Evolutionary conservation across 92 coral and sea anemone species (phyloP), one percentile per base, ranked within the genome.

Genomic region (Scolanthus callimorphus): DNA sequence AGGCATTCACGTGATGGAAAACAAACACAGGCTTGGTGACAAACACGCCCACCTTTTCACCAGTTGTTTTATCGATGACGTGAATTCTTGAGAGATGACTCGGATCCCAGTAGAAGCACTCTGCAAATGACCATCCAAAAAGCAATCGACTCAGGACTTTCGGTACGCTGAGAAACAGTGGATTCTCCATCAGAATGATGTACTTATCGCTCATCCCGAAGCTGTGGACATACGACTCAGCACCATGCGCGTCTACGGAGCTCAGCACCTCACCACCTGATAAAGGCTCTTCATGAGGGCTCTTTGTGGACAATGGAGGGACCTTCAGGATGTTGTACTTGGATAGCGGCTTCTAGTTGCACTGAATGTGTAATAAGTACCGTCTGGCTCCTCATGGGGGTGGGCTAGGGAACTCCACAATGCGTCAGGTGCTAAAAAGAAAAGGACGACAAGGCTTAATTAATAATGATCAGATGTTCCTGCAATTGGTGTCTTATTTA

Each of bases 1-100:
- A 80, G 1, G 86, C 91, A 59, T 84, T 84, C 25, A 79, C 50
- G 56, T 67, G 83, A 59, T 84, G 91, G 29, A 84, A 84, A 34
- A 71, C 58, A 20, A 84, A 70, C 39, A 84, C 73, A 0, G 86
- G 82, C 25, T 68, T 74, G 20, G 79, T 63, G 27, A 62, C 68
- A 65, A 78, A 73, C 58, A 56, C 50, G 20, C 73, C 71, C 25
- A 84, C 49, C 0, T 23, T 52, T 10, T 58, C 52, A 23, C 91
- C 86, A 25, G 53, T 69, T 45, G 54, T 52, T 27, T 79, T 71
- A 31, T 65, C 79, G 55, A 84, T 65, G 2, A 84, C 86, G 19
- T 79, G 82, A 59, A 84, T 78, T 25, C 50, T 43, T 25, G 62
- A 31, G 11, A 51, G 55, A 48, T 73, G 80, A 13, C 34, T 65